These are phyloP conservation scores for Sebastes nivosus DNA, from an alignment of 2,797 vertebrate species.

Conservation along the genomic window DNA sequence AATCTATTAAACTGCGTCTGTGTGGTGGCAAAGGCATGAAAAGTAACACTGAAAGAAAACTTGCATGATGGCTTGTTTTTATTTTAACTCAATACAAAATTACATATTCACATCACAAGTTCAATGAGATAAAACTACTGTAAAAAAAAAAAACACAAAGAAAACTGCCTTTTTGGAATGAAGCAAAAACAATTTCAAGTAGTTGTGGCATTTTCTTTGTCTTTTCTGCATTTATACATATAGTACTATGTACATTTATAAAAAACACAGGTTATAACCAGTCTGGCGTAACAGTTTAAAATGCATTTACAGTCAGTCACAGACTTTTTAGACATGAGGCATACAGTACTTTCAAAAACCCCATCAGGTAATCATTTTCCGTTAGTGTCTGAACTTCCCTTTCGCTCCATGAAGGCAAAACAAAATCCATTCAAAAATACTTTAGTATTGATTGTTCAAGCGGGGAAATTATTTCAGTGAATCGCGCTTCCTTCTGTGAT, in stretches of 20 bases:
- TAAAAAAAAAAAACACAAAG: constrained; percentile 43
- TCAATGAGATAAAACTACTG: constrained; percentile 36
- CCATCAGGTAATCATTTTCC: constrained; percentile 36
- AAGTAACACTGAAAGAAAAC: background rate
- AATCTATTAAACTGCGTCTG: background rate
- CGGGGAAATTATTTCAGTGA: constrained; percentile 42
- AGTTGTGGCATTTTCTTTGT: constrained; percentile 68
- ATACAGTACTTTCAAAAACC: constrained; percentile 65
- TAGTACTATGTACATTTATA: constrained; percentile 60
- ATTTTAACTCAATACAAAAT: constrained; percentile 60
- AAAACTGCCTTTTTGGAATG: constrained; percentile 66
- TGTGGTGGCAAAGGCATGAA: background rate
- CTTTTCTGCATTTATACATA: constrained; percentile 53
- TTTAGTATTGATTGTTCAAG: constrained; percentile 75
- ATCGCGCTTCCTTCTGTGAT: constrained; percentile 27
- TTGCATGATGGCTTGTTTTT: constrained; percentile 49
- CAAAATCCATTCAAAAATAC: constrained; percentile 40
- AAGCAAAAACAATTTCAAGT: constrained; percentile 78
- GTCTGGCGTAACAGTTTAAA: constrained; percentile 54
- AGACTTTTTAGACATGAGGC: constrained; percentile 36
- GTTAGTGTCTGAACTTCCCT: constrained; percentile 65
- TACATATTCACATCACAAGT: constrained; percentile 52
- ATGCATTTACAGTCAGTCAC: constrained; percentile 70
- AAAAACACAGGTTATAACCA: constrained; percentile 60
- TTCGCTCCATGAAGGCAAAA: constrained; percentile 38